Base-by-base conservation (phyloP, 2,888 invertebrate genomes). In the Microctonus aethiopoides region DNA sequence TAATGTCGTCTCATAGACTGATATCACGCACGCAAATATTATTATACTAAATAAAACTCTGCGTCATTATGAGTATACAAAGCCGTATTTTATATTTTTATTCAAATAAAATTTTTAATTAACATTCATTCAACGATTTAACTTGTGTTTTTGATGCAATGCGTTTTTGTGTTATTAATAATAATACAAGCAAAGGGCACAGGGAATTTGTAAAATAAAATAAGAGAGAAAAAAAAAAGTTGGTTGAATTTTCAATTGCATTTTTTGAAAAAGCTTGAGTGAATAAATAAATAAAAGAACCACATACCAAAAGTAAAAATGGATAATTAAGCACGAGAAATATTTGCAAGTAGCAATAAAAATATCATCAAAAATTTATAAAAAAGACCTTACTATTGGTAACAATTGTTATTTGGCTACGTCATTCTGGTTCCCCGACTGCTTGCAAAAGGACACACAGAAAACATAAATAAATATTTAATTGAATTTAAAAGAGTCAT, bases 401-500 rank as follows among this genome's bases (percentile, higher is more conserved):
- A 85, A 85, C 77, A 83, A 84, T 83, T 84, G 83, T 86, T 86
- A 86, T 83, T 85, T 84, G 83, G 84, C 83, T 83, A 85, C 79
- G 78, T 84, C 86, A 84, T 84, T 86, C 82, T 81, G 84, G 83
- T 81, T 84, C 84, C 83, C 83, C 79, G 83, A 85, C 83, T 86
- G 86, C 86, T 86, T 86, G 85, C 79, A 84, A 80, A 75, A 76
- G 73, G 72, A 75, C 80, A 80, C 74, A 79, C 72, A 79, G 81
- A 80, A 76, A 79, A 68, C 22, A 70, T 61, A 41, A 57, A 34
- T 66, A n/a, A 46, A 46, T 46, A 46, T 64, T 41, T 62, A 32
- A 56, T 63, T 22, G 3, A 24, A 54, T 54, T 24, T 24, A n/a
- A 13, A 54, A 11, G 11, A n/a, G 26, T 54, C 54, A 54, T 54